Conservation (phyloP, 2,888 invertebrate species). For the Xestia rhomboidea region DNA sequence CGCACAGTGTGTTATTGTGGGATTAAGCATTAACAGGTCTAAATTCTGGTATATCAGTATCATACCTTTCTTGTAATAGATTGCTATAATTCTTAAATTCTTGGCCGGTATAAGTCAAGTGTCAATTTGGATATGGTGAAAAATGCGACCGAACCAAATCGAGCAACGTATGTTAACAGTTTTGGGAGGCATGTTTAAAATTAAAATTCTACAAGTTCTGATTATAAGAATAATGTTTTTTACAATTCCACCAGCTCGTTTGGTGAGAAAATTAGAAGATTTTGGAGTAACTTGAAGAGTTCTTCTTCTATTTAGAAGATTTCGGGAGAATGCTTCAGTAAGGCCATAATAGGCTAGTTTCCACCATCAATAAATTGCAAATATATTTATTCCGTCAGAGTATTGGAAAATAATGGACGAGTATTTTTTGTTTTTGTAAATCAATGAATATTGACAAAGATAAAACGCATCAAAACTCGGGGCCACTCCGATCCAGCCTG, state of each 20-base stretch:
- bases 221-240: conserved; percentile 5
- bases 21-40: background rate
- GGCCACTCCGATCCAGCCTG: too few relatives aligned
- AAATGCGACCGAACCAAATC: conserved; percentile 28
- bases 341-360: too few relatives aligned
- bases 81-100: conserved; percentile 54
- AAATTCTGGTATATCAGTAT: background rate
- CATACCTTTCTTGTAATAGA: conserved; percentile 20
- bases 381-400: too few relatives aligned
- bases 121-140: conserved; percentile 32
- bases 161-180: conserved; percentile 3
- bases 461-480: too few relatives aligned
- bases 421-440: too few relatives aligned
- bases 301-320: background rate
- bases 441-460: too few relatives aligned
- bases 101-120: conserved; percentile 34
- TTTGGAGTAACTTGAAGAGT: background rate
- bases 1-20: background rate
- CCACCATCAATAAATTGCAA: too few relatives aligned
- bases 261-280: conserved; percentile 3
- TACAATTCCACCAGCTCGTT: background rate
- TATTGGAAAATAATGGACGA: too few relatives aligned
- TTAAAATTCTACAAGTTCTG: conserved; percentile 40
- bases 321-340: background rate
- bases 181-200: conserved; percentile 15